phyloP scores from a whole-genome alignment of 1,140 invertebrate species.

The Trissolcus basalis region DNA sequence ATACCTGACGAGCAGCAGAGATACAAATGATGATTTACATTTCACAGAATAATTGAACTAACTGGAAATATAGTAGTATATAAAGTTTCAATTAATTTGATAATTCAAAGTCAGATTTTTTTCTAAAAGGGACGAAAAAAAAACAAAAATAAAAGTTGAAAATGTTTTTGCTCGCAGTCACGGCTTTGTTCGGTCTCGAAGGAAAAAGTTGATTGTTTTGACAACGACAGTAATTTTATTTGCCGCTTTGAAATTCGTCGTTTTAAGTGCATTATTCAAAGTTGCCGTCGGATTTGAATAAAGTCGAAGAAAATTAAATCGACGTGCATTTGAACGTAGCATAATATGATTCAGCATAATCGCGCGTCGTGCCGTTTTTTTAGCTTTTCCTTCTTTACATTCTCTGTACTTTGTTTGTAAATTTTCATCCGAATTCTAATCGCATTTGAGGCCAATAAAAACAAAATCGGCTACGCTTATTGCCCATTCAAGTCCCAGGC shows the following conservation, averaged over 20 bases:
- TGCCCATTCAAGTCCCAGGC: too few relatives aligned
- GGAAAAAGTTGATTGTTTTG: conserved; percentile 41
- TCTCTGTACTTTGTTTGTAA: neutral
- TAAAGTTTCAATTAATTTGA: conserved; percentile 25
- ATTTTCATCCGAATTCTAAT: neutral
- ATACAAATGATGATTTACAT: conserved; percentile 49
- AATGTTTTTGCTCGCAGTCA: too few relatives aligned
- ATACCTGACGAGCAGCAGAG: conserved; percentile 16
- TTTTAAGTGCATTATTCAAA: conserved; percentile 39
- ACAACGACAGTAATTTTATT: conserved; percentile 32
- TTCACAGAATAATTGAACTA: conserved; percentile 46
- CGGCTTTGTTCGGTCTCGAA: conserved; percentile 6
- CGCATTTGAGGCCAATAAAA: too few relatives aligned
- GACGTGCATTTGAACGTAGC: conserved; percentile 28
- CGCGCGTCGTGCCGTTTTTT: neutral
- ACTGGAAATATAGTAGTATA: conserved; percentile 7
- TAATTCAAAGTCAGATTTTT: too few relatives aligned
- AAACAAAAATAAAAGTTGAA: too few relatives aligned
- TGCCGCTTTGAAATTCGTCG: conserved; percentile 21
- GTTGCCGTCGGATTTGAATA: conserved; percentile 37
- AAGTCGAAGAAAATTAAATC: conserved; percentile 32
- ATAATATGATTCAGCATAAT: conserved; percentile 30
- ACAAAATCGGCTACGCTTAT: too few relatives aligned
- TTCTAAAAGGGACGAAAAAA: too few relatives aligned
- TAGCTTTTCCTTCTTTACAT: neutral